Base-by-base conservation (phyloP, 2,113 vertebrate genomes). In the Neogale vison region DNA sequence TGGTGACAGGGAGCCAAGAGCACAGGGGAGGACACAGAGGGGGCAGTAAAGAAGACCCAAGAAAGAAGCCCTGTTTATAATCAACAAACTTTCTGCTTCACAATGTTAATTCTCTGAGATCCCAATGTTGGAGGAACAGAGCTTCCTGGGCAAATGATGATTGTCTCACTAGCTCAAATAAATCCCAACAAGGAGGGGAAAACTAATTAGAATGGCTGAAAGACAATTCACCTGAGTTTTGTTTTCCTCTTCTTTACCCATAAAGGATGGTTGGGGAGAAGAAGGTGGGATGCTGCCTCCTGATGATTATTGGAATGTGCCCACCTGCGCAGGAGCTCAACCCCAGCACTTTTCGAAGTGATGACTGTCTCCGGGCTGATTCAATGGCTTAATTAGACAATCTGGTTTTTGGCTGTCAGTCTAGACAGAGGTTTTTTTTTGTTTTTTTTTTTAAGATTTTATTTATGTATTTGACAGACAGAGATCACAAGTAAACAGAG, bases 81-180 rank as follows among this genome's bases (percentile, higher is more conserved):
- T 6, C 39, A 7, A 9, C 47, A 55, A 10, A 39, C 52, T 17
- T 24, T 39, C 67, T 47, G 4, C 4, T 63, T 74, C 39, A 2
- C 42, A 4, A 1, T 6, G 50, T 72, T 50, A 42, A 23, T 69
- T 85, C 86, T 85, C 67, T 77, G 47, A 92, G 72, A 20, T 63
- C 23, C 1, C 0, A 7, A 4, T 3, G 45, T 7, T 34, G 13
- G 69, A 47, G 83, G 59, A 34, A 34, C 14, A 7, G 36, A 7
- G 6, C 15, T 88, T 86, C 59, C 85, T 12, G 39, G 18, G 24
- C 20, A 42, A 36, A 92, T 52, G 65, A 21, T n/a, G 6, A 50
- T 47, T 29, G 50, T 57, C 45, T 36, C 52, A 6, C 15, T 15
- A 50, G 34, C 24, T 45, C 47, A 0, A 34, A n/a, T 45, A 83